Evolutionary conservation across 2,888 invertebrate species (phyloP).

Genomic region (Ophioninae sp.): DNA sequence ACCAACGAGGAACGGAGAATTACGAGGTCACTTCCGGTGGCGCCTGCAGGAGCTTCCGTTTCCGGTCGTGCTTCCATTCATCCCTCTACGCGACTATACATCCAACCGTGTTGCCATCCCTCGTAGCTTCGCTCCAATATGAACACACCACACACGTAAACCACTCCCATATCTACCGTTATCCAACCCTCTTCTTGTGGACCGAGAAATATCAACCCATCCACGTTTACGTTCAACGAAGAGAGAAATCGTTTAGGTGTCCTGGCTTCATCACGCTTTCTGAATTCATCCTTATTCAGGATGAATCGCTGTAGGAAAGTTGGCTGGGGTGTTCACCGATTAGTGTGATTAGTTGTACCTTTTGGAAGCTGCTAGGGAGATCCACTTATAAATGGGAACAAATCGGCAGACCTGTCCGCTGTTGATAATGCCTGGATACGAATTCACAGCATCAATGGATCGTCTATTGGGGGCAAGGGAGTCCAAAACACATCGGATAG

Average conservation of each 20-base stretch:
- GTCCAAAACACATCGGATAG: neutral
- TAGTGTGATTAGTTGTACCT: neutral
- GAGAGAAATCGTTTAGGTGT: conserved; percentile 30
- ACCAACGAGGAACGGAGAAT: conserved; percentile 76
- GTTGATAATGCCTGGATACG: neutral
- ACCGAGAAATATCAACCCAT: conserved; percentile 51
- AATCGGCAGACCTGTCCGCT: neutral
- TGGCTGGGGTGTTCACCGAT: neutral
- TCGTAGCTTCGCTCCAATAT: conserved; percentile 26
- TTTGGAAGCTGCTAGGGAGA: neutral
- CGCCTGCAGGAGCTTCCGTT: conserved; percentile 80
- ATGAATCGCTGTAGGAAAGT: neutral
- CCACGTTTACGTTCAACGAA: conserved; percentile 19
- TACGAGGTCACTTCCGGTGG: conserved; percentile 81
- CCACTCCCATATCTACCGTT: neutral
- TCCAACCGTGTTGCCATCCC: conserved; percentile 40
- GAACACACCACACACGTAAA: conserved; percentile 9
- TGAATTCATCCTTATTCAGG: neutral
- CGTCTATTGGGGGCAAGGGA: neutral
- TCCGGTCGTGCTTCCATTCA: conserved; percentile 76
- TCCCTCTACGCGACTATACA: conserved; percentile 61
- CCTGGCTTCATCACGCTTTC: conserved; percentile 13
- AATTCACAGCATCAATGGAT: neutral
- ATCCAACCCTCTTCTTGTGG: conserved; percentile 29
- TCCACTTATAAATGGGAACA: neutral